Evolutionary conservation across 1,140 invertebrate species (phyloP).

Genomic region (Aphaenogaster floridana): DNA sequence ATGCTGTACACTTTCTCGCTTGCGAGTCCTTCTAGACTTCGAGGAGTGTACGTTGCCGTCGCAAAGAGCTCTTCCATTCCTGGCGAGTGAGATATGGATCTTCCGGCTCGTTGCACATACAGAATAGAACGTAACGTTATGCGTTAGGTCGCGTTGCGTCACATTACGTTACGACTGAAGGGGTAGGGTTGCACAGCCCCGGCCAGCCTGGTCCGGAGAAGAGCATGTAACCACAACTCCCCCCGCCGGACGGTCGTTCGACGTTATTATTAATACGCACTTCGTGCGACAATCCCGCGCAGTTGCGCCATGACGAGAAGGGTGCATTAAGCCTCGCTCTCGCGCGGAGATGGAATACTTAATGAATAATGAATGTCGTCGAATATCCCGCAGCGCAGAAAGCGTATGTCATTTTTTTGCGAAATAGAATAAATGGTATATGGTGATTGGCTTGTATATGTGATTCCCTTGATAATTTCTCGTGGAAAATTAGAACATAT

Average conservation of each 20-base stretch:
- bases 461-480: neutral
- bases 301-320: conserved; percentile 20
- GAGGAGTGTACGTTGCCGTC: neutral
- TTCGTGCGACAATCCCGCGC: conserved; percentile 18
- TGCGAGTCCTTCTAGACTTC: neutral
- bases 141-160: conserved; percentile 58
- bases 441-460: neutral
- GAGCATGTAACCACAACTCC: conserved; percentile 74
- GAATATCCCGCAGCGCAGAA: neutral
- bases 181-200: conserved; percentile 69
- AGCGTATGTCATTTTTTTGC: neutral
- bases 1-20: neutral
- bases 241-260: conserved; percentile 65
- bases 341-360: neutral
- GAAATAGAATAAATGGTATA: neutral
- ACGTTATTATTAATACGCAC: conserved; percentile 70
- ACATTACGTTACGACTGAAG: conserved; percentile 74
- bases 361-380: conserved; percentile 31
- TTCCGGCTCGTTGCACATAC: conserved; percentile 85
- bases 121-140: conserved; percentile 79
- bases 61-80: conserved; percentile 67
- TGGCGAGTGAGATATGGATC: conserved; percentile 83
- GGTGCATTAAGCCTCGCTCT: conserved; percentile 49
- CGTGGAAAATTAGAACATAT: neutral
- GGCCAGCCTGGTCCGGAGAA: conserved; percentile 4